Evolutionary conservation across 2,113 vertebrate genomes (phyloP).

Genomic region (Crotalus horridus): DNA sequence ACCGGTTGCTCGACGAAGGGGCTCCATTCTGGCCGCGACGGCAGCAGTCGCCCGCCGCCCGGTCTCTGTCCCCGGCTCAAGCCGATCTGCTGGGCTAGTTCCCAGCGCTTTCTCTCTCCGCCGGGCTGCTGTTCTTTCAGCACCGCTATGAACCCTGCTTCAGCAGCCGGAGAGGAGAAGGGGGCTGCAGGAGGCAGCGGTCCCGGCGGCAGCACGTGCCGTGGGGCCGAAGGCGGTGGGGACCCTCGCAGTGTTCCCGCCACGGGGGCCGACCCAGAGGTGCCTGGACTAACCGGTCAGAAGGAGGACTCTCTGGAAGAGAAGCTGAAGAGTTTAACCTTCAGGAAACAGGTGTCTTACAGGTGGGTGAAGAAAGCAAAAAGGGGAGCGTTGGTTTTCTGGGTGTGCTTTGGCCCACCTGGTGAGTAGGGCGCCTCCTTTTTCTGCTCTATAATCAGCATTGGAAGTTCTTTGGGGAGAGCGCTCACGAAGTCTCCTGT

Average conservation of each 20-base stretch:
- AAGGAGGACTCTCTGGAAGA: constrained; percentile 81
- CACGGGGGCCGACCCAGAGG: constrained; percentile 58
- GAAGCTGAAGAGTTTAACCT: constrained; percentile 81
- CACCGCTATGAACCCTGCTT: constrained; percentile 63
- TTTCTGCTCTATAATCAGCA: background rate
- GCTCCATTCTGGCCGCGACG: constrained; percentile 27
- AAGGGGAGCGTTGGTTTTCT: background rate
- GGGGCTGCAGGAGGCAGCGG: constrained; percentile 49
- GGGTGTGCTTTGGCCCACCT: background rate
- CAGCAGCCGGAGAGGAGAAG: constrained; percentile 59
- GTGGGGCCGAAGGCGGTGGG: constrained; percentile 71
- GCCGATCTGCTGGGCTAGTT: constrained; percentile 7
- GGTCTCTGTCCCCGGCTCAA: background rate
- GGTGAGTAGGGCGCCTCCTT: background rate
- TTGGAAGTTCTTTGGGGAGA: too few relatives aligned
- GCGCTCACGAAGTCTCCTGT: too few relatives aligned
- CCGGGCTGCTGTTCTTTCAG: background rate
- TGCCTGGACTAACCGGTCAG: constrained; percentile 56
- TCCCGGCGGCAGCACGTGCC: constrained; percentile 50
- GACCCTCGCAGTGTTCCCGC: constrained; percentile 55
- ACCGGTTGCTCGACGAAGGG: constrained; percentile 50
- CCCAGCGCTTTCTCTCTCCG: background rate
- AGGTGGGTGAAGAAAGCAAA: constrained; percentile 70
- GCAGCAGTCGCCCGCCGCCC: constrained; percentile 34
- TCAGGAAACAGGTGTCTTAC: constrained; percentile 88